Evolutionary conservation across 2,888 invertebrate species (phyloP).

Genomic region (Harpagoxenus sublaevis): DNA sequence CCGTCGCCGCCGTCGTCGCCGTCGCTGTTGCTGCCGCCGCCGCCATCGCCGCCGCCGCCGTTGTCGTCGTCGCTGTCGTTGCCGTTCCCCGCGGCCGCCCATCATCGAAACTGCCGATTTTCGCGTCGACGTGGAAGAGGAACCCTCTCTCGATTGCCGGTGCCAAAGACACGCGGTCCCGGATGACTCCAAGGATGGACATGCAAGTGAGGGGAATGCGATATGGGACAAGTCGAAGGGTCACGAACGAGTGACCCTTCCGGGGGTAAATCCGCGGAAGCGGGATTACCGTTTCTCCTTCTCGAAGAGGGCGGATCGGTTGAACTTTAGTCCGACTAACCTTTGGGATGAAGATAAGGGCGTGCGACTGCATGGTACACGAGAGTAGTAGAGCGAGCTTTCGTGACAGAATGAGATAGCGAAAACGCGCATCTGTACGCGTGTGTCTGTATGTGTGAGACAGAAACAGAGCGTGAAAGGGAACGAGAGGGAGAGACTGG

Average conservation of each 20-base stretch:
- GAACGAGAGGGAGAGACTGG: neutral
- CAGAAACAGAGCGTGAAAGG: neutral
- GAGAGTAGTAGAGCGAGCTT: conserved; percentile 22
- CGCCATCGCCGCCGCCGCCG: neutral
- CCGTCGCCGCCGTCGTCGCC: conserved; percentile 10
- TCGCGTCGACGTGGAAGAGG: conserved; percentile 71
- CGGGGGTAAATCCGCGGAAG: conserved; percentile 33
- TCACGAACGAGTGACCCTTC: conserved; percentile 24
- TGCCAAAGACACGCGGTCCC: conserved; percentile 50
- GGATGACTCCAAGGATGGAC: conserved; percentile 24
- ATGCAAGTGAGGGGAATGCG: conserved; percentile 33
- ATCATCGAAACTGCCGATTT: conserved; percentile 77
- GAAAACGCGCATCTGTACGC: conserved; percentile 25
- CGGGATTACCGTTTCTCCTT: conserved; percentile 55
- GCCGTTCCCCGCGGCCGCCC: conserved; percentile 56
- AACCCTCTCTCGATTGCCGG: conserved; percentile 71
- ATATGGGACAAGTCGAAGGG: conserved; percentile 6
- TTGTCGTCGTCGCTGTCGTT: conserved; percentile 11
- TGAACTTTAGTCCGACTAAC: conserved; percentile 51
- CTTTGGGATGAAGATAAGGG: conserved; percentile 49
- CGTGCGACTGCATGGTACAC: conserved; percentile 46
- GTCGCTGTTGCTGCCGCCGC: neutral
- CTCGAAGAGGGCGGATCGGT: conserved; percentile 44
- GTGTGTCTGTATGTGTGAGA: conserved; percentile 27
- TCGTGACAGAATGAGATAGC: conserved; percentile 32